Evolutionary conservation across 2,797 vertebrate genomes (phyloP).

Genomic region (Hydrocynus forskahlii): DNA sequence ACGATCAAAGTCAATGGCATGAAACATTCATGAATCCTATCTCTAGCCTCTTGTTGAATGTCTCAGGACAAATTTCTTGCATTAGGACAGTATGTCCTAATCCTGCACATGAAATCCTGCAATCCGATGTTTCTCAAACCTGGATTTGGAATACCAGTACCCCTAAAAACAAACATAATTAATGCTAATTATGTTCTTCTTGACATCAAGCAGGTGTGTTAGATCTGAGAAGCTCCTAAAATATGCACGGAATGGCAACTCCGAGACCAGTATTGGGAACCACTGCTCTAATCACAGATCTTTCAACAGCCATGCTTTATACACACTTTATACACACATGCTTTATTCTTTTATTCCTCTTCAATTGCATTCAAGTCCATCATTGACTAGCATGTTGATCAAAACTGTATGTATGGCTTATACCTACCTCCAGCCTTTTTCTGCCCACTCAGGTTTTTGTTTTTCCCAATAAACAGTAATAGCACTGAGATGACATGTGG

Average conservation of each 20-base stretch:
- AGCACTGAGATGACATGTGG: slow-evolving; percentile 13
- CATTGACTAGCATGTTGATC: neutral
- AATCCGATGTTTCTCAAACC: neutral
- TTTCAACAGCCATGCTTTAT: no score
- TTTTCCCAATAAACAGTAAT: slow-evolving; percentile 7
- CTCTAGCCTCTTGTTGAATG: neutral
- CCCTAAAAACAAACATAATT: no score
- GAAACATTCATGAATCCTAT: slow-evolving; percentile 1
- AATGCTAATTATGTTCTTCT: no score
- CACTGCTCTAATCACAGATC: no score
- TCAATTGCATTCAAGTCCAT: neutral
- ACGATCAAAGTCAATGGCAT: neutral
- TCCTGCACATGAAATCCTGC: neutral
- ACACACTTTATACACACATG: no score
- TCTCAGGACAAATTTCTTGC: neutral
- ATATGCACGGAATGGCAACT: no score
- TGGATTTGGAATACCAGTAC: neutral
- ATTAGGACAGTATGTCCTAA: neutral
- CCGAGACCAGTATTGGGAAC: no score
- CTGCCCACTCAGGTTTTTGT: slow-evolving; percentile 10
- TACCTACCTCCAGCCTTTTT: neutral
- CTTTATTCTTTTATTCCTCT: no score
- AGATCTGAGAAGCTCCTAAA: no score
- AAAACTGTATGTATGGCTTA: neutral
- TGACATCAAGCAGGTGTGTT: no score